These are phyloP conservation scores for Pelochelys cantorii DNA, from an alignment of 2,797 vertebrate species.

Conservation along the genomic window DNA sequence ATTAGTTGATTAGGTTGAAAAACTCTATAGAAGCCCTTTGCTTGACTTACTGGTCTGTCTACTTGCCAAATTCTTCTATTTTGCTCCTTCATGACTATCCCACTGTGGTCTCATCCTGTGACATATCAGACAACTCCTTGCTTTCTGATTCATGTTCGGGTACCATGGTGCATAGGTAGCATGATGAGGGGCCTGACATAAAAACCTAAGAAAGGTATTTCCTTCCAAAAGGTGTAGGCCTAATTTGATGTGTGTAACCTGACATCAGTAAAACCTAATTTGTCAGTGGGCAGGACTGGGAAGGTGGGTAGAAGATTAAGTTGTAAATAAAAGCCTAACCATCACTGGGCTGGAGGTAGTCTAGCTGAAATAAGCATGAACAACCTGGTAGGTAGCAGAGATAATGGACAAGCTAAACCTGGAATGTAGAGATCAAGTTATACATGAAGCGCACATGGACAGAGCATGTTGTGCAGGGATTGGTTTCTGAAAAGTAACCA, in stretches of 20 bases:
- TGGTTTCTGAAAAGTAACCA: not conserved
- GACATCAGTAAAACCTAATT: not conserved
- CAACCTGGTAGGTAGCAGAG: not conserved
- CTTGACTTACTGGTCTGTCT: not conserved
- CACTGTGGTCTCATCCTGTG: not conserved
- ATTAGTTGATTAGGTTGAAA: too few relatives aligned
- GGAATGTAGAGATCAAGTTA: not conserved
- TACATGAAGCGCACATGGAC: not conserved
- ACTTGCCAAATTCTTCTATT: not conserved
- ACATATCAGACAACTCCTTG: not conserved
- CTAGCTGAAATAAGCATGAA: not conserved
- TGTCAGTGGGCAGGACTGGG: not conserved
- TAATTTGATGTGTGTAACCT: not conserved
- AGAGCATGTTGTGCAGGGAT: not conserved
- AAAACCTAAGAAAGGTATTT: not conserved
- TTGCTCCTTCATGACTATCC: not conserved
- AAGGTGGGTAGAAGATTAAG: not conserved
- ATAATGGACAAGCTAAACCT: not conserved
- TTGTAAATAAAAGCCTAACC: not conserved
- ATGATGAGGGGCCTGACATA: not conserved
- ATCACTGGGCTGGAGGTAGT: not conserved
- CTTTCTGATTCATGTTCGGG: not conserved
- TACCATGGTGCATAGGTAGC: not conserved
- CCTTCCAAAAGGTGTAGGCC: not conserved
- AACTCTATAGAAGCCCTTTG: not conserved